Percentiles rank a stretch among this genome's conserved stretches.
These are phyloP conservation scores for Drosophila subpulchrella DNA, from an alignment of 1,140 invertebrate species.

Conservation along the genomic window DNA sequence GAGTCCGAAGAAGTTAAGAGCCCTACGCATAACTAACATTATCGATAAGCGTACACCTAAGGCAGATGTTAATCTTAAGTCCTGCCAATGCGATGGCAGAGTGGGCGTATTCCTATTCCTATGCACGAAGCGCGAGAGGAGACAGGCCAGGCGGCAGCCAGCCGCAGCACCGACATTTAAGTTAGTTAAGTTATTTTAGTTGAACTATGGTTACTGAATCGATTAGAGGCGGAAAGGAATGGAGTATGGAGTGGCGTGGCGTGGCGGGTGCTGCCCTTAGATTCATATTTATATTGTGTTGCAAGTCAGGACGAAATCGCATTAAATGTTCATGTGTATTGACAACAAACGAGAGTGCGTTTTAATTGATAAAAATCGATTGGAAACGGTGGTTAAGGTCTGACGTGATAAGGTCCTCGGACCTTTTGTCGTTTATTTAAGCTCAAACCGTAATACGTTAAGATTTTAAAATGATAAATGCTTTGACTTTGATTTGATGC, in stretches of 20 bases:
- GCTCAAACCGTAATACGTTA: constrained; percentile 29
- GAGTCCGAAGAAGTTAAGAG: constrained; percentile 25
- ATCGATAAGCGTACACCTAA: constrained; percentile 43
- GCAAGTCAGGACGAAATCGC: constrained; percentile 4
- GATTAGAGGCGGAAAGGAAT: neutral
- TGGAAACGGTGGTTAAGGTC: neutral
- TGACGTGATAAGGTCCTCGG: neutral
- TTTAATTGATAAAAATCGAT: constrained; percentile 15
- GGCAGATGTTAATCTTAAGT: constrained; percentile 67
- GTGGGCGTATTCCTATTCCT: constrained; percentile 46
- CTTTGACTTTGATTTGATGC: constrained; percentile 27
- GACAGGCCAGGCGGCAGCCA: constrained; percentile 13
- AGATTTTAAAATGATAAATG: constrained; percentile 14
- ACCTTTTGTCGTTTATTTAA: constrained; percentile 17
- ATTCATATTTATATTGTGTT: constrained; percentile 3
- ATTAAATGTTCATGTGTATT: constrained; percentile 21
- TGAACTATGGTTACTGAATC: constrained; percentile 1
- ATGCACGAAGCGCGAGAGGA: constrained; percentile 16
- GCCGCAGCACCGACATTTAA: constrained; percentile 40
- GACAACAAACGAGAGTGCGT: constrained; percentile 1
- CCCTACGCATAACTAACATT: constrained; percentile 29
- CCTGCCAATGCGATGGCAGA: constrained; percentile 27
- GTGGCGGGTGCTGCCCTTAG: neutral
- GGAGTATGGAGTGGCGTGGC: neutral
- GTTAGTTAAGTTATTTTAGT: constrained; percentile 56